Evolutionary conservation across 2,113 vertebrate genomes (phyloP).

Genomic region (Mesitornis unicolor): DNA sequence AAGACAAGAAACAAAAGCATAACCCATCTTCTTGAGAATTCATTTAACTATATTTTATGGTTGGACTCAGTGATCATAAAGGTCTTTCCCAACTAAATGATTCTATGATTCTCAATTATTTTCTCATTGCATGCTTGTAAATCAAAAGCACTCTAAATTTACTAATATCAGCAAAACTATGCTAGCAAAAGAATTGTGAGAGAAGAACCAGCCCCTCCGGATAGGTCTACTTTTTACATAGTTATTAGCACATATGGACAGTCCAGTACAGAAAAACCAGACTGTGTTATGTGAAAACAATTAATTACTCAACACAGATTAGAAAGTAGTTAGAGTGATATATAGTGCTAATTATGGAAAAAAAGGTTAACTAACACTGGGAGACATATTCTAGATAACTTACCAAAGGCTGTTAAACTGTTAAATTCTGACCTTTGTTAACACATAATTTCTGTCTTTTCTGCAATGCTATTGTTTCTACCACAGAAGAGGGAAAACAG

Average conservation of each 20-base stretch:
- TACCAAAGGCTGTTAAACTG: not conserved
- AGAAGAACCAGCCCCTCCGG: not conserved
- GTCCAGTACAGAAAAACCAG: not conserved
- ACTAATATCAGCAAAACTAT: not conserved
- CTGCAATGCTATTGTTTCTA: not conserved
- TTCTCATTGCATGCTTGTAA: not conserved
- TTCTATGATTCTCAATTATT: not conserved
- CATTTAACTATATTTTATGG: too few species aligned
- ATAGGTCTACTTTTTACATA: not conserved
- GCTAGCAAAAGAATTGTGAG: not conserved
- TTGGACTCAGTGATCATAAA: too few species aligned
- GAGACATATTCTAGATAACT: not conserved
- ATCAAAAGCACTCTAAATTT: not conserved
- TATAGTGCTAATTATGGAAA: not conserved
- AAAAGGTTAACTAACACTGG: not conserved
- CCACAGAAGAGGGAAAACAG: not conserved
- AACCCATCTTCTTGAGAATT: not conserved
- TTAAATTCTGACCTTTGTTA: not conserved
- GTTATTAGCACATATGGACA: not conserved
- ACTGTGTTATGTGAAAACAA: not conserved
- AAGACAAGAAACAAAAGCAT: not conserved
- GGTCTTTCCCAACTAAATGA: too few species aligned
- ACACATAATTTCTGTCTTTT: not conserved
- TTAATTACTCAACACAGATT: not conserved
- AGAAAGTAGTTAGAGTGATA: not conserved